These are phyloP conservation scores for Euzophera pinguis DNA, from an alignment of 2,888 invertebrate genomes.

Conservation along the genomic window DNA sequence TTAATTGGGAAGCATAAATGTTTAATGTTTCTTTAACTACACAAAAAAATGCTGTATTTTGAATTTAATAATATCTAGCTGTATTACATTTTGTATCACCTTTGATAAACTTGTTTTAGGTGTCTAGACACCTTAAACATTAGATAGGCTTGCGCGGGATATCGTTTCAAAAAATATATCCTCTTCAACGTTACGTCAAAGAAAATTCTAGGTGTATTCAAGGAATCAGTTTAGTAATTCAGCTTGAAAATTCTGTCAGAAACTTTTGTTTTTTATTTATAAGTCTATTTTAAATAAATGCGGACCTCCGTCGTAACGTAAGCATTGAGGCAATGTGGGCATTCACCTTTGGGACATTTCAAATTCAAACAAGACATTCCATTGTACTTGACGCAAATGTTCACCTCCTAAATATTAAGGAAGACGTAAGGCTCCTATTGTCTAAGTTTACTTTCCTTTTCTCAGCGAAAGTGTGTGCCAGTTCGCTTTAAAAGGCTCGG, in stretches of 20 bases:
- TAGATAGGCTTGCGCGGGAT: too few relatives aligned
- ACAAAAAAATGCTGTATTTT: not conserved
- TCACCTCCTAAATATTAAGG: constrained; percentile 33
- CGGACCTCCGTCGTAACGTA: too few relatives aligned
- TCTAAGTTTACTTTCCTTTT: constrained; percentile 61
- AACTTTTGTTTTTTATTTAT: too few relatives aligned
- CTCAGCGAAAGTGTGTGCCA: constrained; percentile 65
- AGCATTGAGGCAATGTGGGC: too few relatives aligned
- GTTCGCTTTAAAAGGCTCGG: constrained; percentile 51
- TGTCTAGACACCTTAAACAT: too few relatives aligned
- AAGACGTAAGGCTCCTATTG: constrained; percentile 44
- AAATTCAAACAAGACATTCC: not conserved
- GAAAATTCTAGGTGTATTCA: too few relatives aligned
- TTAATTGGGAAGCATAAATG: constrained; percentile 1
- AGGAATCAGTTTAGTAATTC: too few relatives aligned
- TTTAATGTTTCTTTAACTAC: not conserved
- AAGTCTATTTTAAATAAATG: too few relatives aligned
- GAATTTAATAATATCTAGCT: not conserved
- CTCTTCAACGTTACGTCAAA: too few relatives aligned
- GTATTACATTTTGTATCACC: not conserved
- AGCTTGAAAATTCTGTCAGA: too few relatives aligned
- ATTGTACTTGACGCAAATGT: not conserved
- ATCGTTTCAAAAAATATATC: too few relatives aligned
- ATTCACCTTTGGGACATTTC: not conserved
- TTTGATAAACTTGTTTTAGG: too few relatives aligned